phyloP scores from a whole-genome alignment of 2,888 invertebrate species.

The Caenorhabditis sp. region DNA sequence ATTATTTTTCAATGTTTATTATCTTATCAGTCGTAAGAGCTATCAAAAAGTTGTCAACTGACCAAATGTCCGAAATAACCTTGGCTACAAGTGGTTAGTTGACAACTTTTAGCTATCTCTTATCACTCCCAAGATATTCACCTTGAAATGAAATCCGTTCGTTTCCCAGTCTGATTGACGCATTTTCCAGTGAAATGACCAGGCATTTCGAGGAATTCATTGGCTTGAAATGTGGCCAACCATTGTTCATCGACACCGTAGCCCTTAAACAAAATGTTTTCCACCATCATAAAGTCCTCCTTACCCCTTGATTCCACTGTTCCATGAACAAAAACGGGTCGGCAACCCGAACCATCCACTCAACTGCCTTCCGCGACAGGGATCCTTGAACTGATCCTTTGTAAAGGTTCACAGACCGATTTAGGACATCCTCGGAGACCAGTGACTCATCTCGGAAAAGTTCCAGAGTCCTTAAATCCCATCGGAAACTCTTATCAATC shows the following conservation, averaged over 20 bases:
- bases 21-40: no score
- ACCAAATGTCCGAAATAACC: no score
- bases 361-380: constrained; percentile 56
- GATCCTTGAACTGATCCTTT: constrained; percentile 67
- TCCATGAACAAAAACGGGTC: constrained; percentile 45
- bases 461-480: constrained; percentile 46
- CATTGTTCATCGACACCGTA: constrained; percentile 66
- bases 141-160: constrained; percentile 60
- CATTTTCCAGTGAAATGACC: constrained; percentile 58
- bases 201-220: constrained; percentile 61
- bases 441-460: constrained; percentile 48
- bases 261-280: constrained; percentile 11
- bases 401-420: constrained; percentile 10
- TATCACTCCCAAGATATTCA: no score
- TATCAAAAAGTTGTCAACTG: no score
- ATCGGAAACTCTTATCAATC: constrained; percentile 27
- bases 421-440: no score
- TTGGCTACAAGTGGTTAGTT: no score
- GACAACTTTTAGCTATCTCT: no score
- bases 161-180: constrained; percentile 30
- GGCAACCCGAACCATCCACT: constrained; percentile 52
- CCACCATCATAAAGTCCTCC: no score
- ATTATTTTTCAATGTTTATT: no score
- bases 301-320: constrained; percentile 46
- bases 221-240: constrained; percentile 57